phyloP scores from a whole-genome alignment of 2,888 invertebrate species.

The Drosophila recens region DNA sequence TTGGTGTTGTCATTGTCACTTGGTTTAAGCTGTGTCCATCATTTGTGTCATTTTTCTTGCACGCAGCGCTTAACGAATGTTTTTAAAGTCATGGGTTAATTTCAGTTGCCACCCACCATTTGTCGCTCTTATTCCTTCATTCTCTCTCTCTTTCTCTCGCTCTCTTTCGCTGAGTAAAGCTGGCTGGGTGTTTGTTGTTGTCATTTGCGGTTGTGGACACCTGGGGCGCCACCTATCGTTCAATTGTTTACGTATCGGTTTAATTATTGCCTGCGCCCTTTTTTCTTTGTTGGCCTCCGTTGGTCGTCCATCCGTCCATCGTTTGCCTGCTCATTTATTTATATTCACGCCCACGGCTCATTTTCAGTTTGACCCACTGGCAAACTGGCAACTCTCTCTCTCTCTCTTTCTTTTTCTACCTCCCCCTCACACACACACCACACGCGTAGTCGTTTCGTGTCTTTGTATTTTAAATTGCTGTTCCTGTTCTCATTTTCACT shows the following conservation, averaged over 20 bases:
- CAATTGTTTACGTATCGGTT: constrained; percentile 79
- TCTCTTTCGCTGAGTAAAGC: neutral
- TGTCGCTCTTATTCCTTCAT: neutral
- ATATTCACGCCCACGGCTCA: constrained; percentile 79
- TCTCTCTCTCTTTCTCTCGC: neutral
- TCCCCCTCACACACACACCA: neutral
- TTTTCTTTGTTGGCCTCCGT: constrained; percentile 29
- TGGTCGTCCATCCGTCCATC: constrained; percentile 27
- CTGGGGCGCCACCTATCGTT: constrained; percentile 70
- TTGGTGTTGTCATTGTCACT: constrained; percentile 52
- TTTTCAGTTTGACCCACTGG: constrained; percentile 75
- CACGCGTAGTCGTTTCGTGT: constrained; percentile 48
- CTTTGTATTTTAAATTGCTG: constrained; percentile 78
- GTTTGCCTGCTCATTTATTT: constrained; percentile 68
- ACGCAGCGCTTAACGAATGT: constrained; percentile 45
- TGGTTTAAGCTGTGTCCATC: constrained; percentile 60
- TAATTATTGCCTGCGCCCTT: constrained; percentile 71
- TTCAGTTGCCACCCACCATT: constrained; percentile 22
- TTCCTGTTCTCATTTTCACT: constrained; percentile 60
- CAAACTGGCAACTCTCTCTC: constrained; percentile 43
- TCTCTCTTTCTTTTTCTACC: neutral
- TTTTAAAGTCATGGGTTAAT: constrained; percentile 61
- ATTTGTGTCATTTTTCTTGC: constrained; percentile 36
- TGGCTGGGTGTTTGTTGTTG: constrained; percentile 30
- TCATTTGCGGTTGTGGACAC: constrained; percentile 56